Percentiles rank a stretch among this genome's conserved stretches.
Evolutionary conservation across 2,888 invertebrate species (phyloP).

Genomic region (Hypselothyrea guttata): DNA sequence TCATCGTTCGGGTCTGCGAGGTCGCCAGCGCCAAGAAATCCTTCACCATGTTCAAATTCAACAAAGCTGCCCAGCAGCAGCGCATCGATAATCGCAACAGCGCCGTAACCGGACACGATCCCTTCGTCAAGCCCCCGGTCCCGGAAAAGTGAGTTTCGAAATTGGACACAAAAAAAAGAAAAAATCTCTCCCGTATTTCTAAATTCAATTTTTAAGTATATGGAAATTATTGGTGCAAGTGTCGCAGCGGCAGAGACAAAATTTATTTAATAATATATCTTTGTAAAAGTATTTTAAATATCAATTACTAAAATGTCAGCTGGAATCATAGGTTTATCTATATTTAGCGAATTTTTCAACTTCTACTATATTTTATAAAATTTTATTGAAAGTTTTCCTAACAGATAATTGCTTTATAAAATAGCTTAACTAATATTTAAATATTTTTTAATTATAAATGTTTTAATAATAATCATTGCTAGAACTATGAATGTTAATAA

Average conservation of each 20-base stretch:
- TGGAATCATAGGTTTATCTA: no score
- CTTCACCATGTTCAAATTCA: slow-evolving; percentile 88
- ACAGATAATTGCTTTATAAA: no score
- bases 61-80: slow-evolving; percentile 79
- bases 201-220: background rate
- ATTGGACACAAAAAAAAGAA: background rate
- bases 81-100: slow-evolving; percentile 84
- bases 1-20: slow-evolving; percentile 82
- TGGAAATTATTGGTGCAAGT: slow-evolving; percentile 4
- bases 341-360: no score
- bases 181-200: background rate
- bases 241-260: slow-evolving; percentile 19
- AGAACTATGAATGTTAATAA: no score
- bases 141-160: slow-evolving; percentile 82
- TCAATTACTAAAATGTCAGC: background rate
- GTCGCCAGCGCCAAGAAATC: slow-evolving; percentile 82
- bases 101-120: slow-evolving; percentile 90
- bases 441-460: no score
- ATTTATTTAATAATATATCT: background rate
- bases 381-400: no score
- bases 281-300: no score
- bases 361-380: no score
- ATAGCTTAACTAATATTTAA: no score
- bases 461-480: no score
- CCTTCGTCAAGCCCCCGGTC: slow-evolving; percentile 88